These are phyloP conservation scores for Xenopus laevis DNA, from an alignment of 2,113 vertebrate genomes.

Conservation along the genomic window DNA sequence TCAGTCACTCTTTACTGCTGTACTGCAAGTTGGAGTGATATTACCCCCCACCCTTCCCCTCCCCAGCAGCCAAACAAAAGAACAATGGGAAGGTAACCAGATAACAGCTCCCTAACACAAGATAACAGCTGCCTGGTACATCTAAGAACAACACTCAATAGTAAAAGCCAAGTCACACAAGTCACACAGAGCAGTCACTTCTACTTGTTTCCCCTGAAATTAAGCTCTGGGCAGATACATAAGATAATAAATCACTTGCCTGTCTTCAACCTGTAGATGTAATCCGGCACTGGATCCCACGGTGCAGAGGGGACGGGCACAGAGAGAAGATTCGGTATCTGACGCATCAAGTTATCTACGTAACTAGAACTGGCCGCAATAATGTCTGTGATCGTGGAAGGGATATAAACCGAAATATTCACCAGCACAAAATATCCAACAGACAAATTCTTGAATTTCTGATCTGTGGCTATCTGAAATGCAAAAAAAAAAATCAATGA, in stretches of 20 bases:
- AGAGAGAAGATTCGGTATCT: slow-evolving; percentile 79
- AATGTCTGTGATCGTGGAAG: slow-evolving; percentile 74
- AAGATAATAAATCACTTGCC: slow-evolving; percentile 58
- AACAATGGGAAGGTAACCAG: too few species aligned
- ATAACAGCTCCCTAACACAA: too few species aligned
- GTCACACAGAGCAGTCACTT: too few species aligned
- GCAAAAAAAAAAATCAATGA: background rate
- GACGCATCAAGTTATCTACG: slow-evolving; percentile 78
- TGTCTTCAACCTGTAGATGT: slow-evolving; percentile 86
- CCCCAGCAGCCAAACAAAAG: too few species aligned
- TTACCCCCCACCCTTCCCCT: too few species aligned
- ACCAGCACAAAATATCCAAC: slow-evolving; percentile 83
- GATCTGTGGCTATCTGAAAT: slow-evolving; percentile 77
- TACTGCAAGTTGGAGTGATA: too few species aligned
- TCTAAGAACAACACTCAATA: too few species aligned
- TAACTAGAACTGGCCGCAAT: slow-evolving; percentile 66
- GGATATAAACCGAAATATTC: slow-evolving; percentile 70
- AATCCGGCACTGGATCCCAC: slow-evolving; percentile 77
- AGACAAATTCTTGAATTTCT: slow-evolving; percentile 83
- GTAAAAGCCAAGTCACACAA: too few species aligned
- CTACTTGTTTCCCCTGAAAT: too few species aligned
- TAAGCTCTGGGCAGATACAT: too few species aligned
- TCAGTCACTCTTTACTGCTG: too few species aligned
- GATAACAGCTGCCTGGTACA: too few species aligned
- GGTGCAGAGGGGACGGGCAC: slow-evolving; percentile 75